A percentile compares a stretch with the other conserved stretches of the same genome.
phyloP scores from a whole-genome alignment of 2,113 vertebrate genomes.

The Propithecus coquereli region DNA sequence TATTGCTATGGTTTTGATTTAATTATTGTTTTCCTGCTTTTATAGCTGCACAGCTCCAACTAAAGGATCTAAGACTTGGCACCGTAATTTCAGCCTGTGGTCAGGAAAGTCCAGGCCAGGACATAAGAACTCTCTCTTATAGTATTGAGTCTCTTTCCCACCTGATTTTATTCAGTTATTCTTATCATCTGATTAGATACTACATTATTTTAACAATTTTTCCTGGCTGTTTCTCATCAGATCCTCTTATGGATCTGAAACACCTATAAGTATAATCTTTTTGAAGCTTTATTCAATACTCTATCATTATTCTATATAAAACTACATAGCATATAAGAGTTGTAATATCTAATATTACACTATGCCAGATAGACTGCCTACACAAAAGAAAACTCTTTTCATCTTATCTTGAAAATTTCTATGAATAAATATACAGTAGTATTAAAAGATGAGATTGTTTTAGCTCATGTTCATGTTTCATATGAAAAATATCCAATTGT shows the following conservation, averaged over 20 bases:
- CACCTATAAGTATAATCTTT: too few relatives aligned
- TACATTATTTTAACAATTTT: neutral
- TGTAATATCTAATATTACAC: neutral
- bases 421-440: neutral
- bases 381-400: constrained; percentile 16
- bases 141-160: neutral
- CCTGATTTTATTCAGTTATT: neutral
- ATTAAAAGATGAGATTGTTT: constrained; percentile 29
- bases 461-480: constrained; percentile 3
- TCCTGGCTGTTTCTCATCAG: neutral
- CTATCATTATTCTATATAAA: constrained; percentile 1
- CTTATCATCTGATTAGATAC: neutral
- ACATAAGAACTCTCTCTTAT: neutral
- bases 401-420: constrained; percentile 32
- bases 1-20: neutral
- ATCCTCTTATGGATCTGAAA: too few relatives aligned
- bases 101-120: neutral
- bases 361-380: neutral
- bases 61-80: neutral
- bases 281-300: neutral
- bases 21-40: neutral
- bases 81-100: neutral
- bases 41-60: neutral
- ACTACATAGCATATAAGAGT: neutral
- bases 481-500: neutral